These are phyloP conservation scores for Apoda limacodes DNA, from an alignment of 2,888 invertebrate species.

Conservation along the genomic window DNA sequence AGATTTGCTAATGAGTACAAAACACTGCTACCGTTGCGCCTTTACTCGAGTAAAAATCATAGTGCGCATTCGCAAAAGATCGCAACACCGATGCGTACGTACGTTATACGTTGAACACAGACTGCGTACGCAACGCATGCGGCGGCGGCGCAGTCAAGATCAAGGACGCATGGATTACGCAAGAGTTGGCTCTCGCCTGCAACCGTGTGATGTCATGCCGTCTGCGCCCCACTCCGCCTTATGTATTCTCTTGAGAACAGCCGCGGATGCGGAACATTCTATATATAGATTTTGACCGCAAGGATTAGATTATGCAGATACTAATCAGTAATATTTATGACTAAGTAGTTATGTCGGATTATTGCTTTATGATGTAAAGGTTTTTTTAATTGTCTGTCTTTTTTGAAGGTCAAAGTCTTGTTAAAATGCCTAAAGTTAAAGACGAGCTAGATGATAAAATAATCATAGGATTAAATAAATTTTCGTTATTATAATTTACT, in stretches of 20 bases:
- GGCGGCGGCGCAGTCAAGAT: constrained; percentile 69
- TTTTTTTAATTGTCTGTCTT: no score
- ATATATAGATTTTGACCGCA: constrained; percentile 43
- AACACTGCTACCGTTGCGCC: constrained; percentile 26
- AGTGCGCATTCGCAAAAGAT: not conserved
- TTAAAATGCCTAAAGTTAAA: no score
- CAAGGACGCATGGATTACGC: constrained; percentile 68
- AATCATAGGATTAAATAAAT: no score
- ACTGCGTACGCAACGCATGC: constrained; percentile 35
- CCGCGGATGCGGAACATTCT: constrained; percentile 55
- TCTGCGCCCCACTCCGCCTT: constrained; percentile 32
- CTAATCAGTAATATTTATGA: no score
- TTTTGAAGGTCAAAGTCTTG: no score
- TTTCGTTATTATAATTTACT: no score
- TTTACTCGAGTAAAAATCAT: constrained; percentile 41
- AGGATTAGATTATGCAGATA: no score
- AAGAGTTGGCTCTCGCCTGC: constrained; percentile 66
- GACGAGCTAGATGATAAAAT: no score
- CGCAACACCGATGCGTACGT: no score
- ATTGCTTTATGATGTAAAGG: no score
- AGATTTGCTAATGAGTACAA: constrained; percentile 41
- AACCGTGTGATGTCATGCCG: constrained; percentile 63
- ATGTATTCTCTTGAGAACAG: constrained; percentile 37
- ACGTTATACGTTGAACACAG: no score
- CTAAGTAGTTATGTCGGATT: no score